Base-by-base conservation (phyloP, 2,888 invertebrate species). In the Eristalinus sepulchralis region DNA sequence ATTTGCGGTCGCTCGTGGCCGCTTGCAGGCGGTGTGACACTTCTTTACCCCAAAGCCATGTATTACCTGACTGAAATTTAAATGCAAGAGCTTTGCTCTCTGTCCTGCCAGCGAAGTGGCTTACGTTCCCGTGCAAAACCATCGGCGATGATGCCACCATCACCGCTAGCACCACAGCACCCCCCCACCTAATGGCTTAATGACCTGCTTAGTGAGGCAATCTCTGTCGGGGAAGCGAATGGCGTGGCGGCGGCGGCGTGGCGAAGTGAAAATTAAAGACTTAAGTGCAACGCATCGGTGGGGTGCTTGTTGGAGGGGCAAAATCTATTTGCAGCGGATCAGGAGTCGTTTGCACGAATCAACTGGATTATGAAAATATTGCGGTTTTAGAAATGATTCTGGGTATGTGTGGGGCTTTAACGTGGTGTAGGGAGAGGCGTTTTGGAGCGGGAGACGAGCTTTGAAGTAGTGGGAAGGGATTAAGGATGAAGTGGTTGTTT, bases 171-270 rank as follows among this genome's bases (percentile, higher is more conserved):
- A 24, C 59, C 75, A 70, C 22, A 13, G 17, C 71, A 17, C 63
- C 57, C 64, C 22, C 53, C 57, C 62, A 60, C 75, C 47, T 82
- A 83, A 86, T 86, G 67, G 78, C 82, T 82, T 86, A 83, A 86
- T 86, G 78, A 82, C 70, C 78, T 75, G 66, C 78, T 82, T 78
- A 82, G 86, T 79, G 78, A 60, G 78, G 82, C 70, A 59, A 59
- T 78, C 78, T 62, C 39, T 66, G 47, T 39, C 27, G 33, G 8
- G 67, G 31, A 24, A 34, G 75, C 36, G 20, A 63, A 60, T 47
- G 64, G 24, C 62, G 39, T 20, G 13, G 6, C 24, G 17, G 64
- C 17, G 53, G 39, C 22, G 13, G 6, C 24, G 17, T 47, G 47
- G 34, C 55, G 39, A 75, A 68, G 59, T 68, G 70, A 59, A 27